Evolutionary conservation across 2,888 invertebrate genomes (phyloP), one percentile per base, ranked within the genome.

Genomic region (Andricus curvator): DNA sequence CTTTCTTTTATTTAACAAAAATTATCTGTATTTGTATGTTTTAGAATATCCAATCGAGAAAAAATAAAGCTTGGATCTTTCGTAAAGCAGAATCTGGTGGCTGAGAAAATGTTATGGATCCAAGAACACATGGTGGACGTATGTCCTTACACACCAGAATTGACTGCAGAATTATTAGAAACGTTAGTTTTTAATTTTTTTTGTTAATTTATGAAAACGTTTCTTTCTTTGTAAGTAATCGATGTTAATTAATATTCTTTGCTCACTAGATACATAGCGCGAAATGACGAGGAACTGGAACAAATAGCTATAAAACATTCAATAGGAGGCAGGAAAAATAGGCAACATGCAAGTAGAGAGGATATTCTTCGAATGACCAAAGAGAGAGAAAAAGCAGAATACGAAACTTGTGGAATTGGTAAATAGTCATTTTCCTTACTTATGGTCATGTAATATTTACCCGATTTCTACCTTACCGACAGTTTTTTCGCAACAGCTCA

Each of bases 41-140:
- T 77, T 86, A 94, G 94, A 86, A 89, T 93, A 82, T 93, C 94
- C 78, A 94, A 94, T 83, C 94, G 95, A 88, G 94, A 95, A 79
- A 95, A 95, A 87, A 93, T 93, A 25, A 96, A 96, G 92, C 90
- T 95, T 62, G 94, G 94, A 0, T 95, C 95, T 84, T 94, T 95
- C 20, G 94, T 97, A 66, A 97, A 96, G 92, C 95, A 96, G 84
- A 96, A 96, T 90, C 88, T 97, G 33, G 89, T 95, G 48, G 96
- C 96, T 62, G 97, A 97, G 89, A 97, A 97, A 93, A 93, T 97
- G 77, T 86, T 95, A 44, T 98, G 97, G 97, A 96, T 98, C 87
- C 94, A 95, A 86, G 95, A 96, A 51, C 94, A 95, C 86, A 93
- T 96, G 88, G 90, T 92, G 70, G 94, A 94, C 80, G 90, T 93